phyloP scores from a whole-genome alignment of 2,888 invertebrate genomes.

The Eilema sororculum region DNA sequence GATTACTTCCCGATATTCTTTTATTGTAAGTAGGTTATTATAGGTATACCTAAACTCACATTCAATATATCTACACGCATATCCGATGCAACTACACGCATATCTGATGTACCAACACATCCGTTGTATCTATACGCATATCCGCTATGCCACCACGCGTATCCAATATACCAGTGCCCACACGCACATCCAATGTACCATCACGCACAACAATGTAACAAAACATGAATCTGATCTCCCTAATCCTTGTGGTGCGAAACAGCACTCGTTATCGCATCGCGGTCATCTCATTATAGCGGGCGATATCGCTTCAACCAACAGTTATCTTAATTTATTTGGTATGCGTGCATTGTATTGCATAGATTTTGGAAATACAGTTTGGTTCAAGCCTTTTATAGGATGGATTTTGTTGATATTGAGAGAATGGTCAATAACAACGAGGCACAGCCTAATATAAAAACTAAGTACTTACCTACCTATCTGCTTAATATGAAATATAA shows the following conservation, averaged over 20 bases:
- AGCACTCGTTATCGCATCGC: constrained; percentile 68
- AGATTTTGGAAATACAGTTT: constrained; percentile 3
- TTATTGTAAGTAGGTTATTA: too few relatives aligned
- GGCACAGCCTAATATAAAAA: neutral
- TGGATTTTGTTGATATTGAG: neutral
- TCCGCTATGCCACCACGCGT: too few relatives aligned
- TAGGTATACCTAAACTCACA: too few relatives aligned
- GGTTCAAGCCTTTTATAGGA: neutral
- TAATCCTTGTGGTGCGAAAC: constrained; percentile 60
- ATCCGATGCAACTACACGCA: too few relatives aligned
- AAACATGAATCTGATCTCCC: constrained; percentile 38
- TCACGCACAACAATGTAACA: constrained; percentile 20
- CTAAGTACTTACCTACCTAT: too few relatives aligned
- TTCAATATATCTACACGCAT: too few relatives aligned
- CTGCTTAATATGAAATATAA: too few relatives aligned
- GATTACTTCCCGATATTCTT: too few relatives aligned
- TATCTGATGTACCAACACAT: too few relatives aligned
- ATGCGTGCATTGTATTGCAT: constrained; percentile 30
- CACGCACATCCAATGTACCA: too few relatives aligned
- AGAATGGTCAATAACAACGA: neutral
- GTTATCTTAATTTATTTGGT: constrained; percentile 52
- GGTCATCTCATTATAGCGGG: constrained; percentile 68
- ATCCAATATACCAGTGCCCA: too few relatives aligned
- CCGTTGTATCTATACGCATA: too few relatives aligned
- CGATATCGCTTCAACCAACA: constrained; percentile 37